Percentiles rank a stretch among this genome's conserved stretches.
These are phyloP conservation scores for Boleophthalmus pectinirostris DNA, from an alignment of 2,113 vertebrate species.

Conservation along the genomic window DNA sequence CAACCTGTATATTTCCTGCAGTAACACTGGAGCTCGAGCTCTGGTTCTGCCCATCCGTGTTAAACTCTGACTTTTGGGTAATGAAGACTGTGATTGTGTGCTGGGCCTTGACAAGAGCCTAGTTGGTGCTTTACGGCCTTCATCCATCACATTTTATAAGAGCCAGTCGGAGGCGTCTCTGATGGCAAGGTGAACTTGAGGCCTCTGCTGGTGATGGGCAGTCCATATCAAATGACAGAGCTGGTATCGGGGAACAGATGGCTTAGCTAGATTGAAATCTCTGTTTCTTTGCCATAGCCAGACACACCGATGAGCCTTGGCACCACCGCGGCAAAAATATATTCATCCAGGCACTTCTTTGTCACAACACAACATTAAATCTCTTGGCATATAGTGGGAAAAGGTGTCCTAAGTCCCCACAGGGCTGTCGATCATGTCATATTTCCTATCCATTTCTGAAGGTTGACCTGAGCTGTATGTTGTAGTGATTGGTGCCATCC, in stretches of 20 bases:
- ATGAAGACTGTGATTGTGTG: slow-evolving; percentile 44
- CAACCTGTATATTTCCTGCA: background rate
- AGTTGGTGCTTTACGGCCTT: slow-evolving; percentile 55
- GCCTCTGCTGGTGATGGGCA: slow-evolving; percentile 60
- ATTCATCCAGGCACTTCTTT: slow-evolving; percentile 51
- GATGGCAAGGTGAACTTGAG: slow-evolving; percentile 73
- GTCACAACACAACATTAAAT: slow-evolving; percentile 54
- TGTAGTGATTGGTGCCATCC: slow-evolving; percentile 60
- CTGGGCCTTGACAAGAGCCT: slow-evolving; percentile 51
- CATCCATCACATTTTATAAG: slow-evolving; percentile 71
- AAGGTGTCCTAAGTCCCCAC: slow-evolving; percentile 32
- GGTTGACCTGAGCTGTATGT: slow-evolving; percentile 45
- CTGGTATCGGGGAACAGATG: slow-evolving; percentile 72
- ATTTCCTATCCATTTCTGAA: slow-evolving; percentile 53
- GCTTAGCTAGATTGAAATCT: slow-evolving; percentile 58
- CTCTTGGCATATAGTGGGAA: slow-evolving; percentile 37
- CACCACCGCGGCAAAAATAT: slow-evolving; percentile 38
- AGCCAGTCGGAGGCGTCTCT: slow-evolving; percentile 57
- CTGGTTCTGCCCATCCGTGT: slow-evolving; percentile 29
- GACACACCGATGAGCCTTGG: slow-evolving; percentile 51
- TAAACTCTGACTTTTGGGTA: slow-evolving; percentile 32
- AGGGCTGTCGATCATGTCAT: slow-evolving; percentile 60
- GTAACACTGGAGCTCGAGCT: slow-evolving; percentile 14
- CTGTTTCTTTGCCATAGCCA: slow-evolving; percentile 54
- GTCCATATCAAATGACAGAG: slow-evolving; percentile 64